These are phyloP conservation scores for Trachops cirrhosus DNA, from an alignment of 2,797 vertebrate genomes.

Conservation along the genomic window DNA sequence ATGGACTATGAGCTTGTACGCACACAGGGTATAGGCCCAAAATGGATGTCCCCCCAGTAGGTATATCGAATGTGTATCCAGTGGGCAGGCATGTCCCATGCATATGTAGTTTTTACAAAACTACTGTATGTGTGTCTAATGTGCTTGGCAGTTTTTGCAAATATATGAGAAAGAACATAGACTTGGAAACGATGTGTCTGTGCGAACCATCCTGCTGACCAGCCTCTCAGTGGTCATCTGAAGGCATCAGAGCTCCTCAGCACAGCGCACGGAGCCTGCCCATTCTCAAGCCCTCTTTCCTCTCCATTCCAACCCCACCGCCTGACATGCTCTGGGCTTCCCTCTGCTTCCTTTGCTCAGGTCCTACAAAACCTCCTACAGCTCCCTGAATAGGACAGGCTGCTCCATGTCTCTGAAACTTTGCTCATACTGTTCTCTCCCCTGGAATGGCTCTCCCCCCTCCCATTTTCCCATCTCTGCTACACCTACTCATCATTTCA, in stretches of 20 bases:
- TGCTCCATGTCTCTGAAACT: not conserved
- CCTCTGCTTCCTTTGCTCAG: not conserved
- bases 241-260: not conserved
- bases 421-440: not conserved
- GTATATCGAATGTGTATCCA: fast-evolving
- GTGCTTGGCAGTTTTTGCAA: not conserved
- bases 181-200: not conserved
- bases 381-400: not conserved
- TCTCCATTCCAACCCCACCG: fast-evolving
- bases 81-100: no score
- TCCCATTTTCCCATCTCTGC: not conserved
- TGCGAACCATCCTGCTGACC: not conserved
- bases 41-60: not conserved
- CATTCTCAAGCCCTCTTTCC: not conserved
- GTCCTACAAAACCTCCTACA: not conserved
- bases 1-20: not conserved
- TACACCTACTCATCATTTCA: not conserved
- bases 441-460: not conserved
- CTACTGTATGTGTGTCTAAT: not conserved
- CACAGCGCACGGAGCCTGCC: fast-evolving
- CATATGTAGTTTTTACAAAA: not conserved
- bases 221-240: not conserved
- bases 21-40: not conserved
- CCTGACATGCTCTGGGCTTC: no score
- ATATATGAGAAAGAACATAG: not conserved